These are phyloP conservation scores for Julus scandinavius DNA, from an alignment of 2,888 invertebrate species.

Conservation along the genomic window DNA sequence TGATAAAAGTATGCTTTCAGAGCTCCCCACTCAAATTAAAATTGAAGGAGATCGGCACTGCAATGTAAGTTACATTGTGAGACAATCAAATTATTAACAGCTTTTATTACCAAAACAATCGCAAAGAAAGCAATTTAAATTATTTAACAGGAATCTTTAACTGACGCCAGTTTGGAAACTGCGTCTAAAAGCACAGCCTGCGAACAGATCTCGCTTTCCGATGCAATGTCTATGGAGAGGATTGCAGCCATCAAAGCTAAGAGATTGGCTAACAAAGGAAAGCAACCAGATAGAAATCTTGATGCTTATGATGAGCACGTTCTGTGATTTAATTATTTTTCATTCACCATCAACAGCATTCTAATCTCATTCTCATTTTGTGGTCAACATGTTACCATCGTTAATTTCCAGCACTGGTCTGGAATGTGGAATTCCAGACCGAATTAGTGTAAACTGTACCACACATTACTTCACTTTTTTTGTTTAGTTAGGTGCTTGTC, in stretches of 20 bases:
- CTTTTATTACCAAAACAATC: not conserved
- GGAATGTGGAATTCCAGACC: not conserved
- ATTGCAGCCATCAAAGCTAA: constrained; percentile 15
- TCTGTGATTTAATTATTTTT: not conserved
- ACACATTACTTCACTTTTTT: too few species aligned
- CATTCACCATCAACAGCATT: not conserved
- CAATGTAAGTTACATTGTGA: not conserved
- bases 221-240: not conserved
- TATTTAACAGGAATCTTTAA: not conserved
- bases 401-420: not conserved
- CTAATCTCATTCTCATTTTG: not conserved
- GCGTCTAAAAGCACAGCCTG: not conserved
- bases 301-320: not conserved
- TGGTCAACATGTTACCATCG: not conserved
- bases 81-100: not conserved
- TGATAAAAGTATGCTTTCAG: not conserved
- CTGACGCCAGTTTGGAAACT: not conserved
- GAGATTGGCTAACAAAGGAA: not conserved
- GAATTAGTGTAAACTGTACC: too few species aligned
- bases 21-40: not conserved
- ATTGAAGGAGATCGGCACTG: not conserved
- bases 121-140: not conserved
- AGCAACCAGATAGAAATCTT: not conserved
- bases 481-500: too few species aligned
- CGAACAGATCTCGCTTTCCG: not conserved